Base-by-base conservation (phyloP, 2,888 invertebrate species). In the Euclidia mi region DNA sequence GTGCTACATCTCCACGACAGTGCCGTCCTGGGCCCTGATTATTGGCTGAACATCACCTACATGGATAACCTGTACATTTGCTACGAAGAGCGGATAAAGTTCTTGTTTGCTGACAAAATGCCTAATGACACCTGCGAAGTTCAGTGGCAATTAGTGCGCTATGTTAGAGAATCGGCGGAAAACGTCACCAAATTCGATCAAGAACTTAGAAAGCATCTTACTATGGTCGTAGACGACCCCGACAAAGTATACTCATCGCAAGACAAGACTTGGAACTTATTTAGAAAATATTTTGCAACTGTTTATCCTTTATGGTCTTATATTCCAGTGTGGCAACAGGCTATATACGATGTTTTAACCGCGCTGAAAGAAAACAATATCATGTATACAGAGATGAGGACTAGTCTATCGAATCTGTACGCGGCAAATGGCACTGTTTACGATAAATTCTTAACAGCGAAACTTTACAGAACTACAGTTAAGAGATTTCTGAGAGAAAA, bases 1-100 rank as follows among this genome's bases (percentile, higher is more conserved):
- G 95, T 96, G 0, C 84, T 97, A 9, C 97, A 97, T 80, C 92
- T 96, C 0, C 97, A 97, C 76, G 95, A 97, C 64, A 95, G 96
- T 53, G 96, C 96, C 0, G 87, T 96, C 0, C 92, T 95, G 15
- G 96, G 96, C 4, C 90, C 95, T 0, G 95, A 96, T 60, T 97
- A 95, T 65, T 71, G 97, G 0, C 79, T 96, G 31, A 95, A 96
- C 35, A 75, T 97, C 20, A 97, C 97, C 0, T 96, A 96, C 65
- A 91, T 93, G 58, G 94, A 95, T 0, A 76, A 96, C 78, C 85
- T 97, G 0, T 96, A 96, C 71, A 90, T 95, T 0, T 96, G 96
- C 38, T 83, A 85, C 31, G 78, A 73, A 3, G 61, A 77, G 14
- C 62, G 70, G 0, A 61, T 63, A 2, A 41, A 82, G 1, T 57